phyloP scores from a whole-genome alignment of 2,113 vertebrate genomes.

The Neodontobutis hainanensis region DNA sequence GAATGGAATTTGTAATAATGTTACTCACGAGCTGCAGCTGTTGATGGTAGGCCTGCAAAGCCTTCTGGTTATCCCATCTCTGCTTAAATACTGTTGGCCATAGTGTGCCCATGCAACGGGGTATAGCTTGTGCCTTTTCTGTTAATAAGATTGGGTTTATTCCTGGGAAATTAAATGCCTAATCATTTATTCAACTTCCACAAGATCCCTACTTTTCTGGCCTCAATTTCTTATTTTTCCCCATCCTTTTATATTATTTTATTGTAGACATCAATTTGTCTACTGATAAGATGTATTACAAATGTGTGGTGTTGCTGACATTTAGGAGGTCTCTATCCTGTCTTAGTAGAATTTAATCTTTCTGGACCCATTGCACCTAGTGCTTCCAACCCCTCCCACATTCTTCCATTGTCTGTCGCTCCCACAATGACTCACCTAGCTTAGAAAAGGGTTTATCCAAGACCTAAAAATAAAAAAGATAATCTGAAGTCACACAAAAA shows the following conservation, averaged over 20 bases:
- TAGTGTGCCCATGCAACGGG: background rate
- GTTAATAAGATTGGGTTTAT: background rate
- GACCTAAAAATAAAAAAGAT: slow-evolving; percentile 75
- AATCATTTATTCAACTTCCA: background rate
- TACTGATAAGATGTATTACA: background rate
- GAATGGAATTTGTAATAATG: slow-evolving; percentile 51
- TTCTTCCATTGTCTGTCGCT: slow-evolving; percentile 65
- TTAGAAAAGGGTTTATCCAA: slow-evolving; percentile 68
- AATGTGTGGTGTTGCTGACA: slow-evolving; percentile 22
- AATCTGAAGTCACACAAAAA: slow-evolving; percentile 67
- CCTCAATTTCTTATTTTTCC: no score
- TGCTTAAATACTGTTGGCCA: slow-evolving; percentile 22
- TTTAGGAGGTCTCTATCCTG: slow-evolving; percentile 20
- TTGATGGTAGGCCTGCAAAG: slow-evolving; percentile 53
- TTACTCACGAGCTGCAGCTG: slow-evolving; percentile 67
- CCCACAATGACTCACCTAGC: slow-evolving; percentile 69
- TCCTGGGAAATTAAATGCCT: background rate
- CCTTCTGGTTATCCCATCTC: slow-evolving; percentile 56
- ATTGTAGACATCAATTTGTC: background rate
- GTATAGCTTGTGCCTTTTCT: background rate
- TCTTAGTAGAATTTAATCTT: slow-evolving; percentile 42
- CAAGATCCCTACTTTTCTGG: background rate
- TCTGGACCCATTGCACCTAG: slow-evolving; percentile 21
- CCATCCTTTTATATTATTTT: no score
- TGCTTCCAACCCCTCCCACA: slow-evolving; percentile 53